phyloP scores from a whole-genome alignment of 2,888 invertebrate genomes.

The Cotesia congregata region DNA sequence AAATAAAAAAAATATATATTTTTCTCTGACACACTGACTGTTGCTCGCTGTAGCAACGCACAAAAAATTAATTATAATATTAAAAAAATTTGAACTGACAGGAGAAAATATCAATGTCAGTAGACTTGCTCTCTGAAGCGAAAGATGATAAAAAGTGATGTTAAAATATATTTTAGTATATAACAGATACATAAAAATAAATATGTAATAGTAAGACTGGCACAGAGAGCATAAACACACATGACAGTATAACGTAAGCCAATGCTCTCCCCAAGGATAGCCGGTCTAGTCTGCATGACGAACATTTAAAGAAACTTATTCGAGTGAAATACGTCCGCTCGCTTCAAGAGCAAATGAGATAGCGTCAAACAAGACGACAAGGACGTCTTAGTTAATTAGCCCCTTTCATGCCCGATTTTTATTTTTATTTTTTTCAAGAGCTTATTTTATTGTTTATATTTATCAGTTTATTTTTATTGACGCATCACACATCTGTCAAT shows the following conservation, averaged over 20 bases:
- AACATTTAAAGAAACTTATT: conserved; percentile 43
- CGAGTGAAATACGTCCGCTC: conserved; percentile 37
- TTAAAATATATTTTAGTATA: conserved; percentile 2
- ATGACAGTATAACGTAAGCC: conserved; percentile 51
- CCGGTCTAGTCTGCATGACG: conserved; percentile 53
- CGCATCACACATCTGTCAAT: too few relatives aligned
- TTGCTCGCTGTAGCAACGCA: too few relatives aligned
- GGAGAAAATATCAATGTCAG: conserved; percentile 35
- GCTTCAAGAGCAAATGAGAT: conserved; percentile 16
- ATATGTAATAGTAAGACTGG: conserved; percentile 27
- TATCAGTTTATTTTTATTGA: background rate
- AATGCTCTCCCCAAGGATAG: conserved; percentile 67
- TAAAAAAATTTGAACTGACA: background rate
- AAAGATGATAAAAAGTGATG: background rate
- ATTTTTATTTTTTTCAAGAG: background rate
- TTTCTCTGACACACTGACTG: too few relatives aligned
- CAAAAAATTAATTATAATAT: background rate
- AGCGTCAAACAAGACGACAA: conserved; percentile 22
- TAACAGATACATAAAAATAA: background rate
- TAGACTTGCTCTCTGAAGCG: background rate
- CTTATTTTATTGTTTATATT: background rate
- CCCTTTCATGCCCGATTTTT: background rate
- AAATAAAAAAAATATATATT: too few relatives aligned
- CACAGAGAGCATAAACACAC: conserved; percentile 29
- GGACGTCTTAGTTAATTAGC: background rate